Evolutionary conservation across 2,113 vertebrate genomes (phyloP).

Genomic region (Sinocyclocheilus rhinocerous): DNA sequence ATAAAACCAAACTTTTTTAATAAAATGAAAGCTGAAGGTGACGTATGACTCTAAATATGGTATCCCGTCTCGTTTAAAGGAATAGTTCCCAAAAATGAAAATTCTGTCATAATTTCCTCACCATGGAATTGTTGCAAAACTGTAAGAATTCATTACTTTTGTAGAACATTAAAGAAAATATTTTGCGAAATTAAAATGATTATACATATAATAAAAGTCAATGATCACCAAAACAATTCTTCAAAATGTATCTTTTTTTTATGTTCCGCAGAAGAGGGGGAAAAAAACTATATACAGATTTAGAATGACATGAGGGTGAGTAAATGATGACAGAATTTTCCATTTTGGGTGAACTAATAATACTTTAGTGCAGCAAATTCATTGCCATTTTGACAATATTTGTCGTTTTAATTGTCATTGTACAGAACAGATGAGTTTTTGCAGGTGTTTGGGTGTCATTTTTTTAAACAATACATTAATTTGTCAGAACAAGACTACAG

Average conservation of each 20-base stretch:
- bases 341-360: background rate
- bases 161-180: background rate
- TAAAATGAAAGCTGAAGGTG: conserved; percentile 14
- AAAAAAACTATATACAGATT: background rate
- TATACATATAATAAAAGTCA: background rate
- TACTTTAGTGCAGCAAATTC: background rate
- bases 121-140: background rate
- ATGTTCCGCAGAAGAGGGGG: background rate
- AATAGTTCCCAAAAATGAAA: background rate
- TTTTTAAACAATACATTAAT: background rate
- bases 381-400: background rate
- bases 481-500: too few species aligned
- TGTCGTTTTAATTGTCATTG: too few species aligned
- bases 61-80: background rate
- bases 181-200: background rate
- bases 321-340: background rate
- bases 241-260: background rate
- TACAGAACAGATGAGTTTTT: background rate
- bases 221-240: background rate
- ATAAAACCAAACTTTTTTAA: background rate
- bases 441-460: background rate
- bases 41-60: background rate
- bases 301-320: too few species aligned
- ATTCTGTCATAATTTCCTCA: background rate
- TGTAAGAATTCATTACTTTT: background rate